These are phyloP conservation scores for Hetaerina titia DNA, from an alignment of 2,888 invertebrate species.

Conservation along the genomic window DNA sequence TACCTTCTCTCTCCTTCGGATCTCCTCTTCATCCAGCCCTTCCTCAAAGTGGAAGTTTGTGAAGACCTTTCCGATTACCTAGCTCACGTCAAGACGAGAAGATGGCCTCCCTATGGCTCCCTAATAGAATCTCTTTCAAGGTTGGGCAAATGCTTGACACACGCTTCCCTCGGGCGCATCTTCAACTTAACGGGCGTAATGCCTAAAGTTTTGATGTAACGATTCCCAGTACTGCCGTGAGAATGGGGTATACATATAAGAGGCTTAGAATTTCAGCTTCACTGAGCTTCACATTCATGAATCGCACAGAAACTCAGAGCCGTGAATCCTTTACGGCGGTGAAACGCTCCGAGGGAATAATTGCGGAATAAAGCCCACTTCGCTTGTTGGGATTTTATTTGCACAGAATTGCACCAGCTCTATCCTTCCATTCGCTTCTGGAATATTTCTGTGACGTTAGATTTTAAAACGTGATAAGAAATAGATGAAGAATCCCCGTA, in stretches of 20 bases:
- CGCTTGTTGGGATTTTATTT: background rate
- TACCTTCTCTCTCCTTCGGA: background rate
- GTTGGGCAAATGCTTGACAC: background rate
- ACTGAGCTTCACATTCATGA: background rate
- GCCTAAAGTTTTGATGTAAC: background rate
- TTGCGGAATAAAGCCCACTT: background rate
- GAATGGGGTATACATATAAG: background rate
- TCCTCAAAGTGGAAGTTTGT: conserved; percentile 8
- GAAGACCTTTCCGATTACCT: background rate
- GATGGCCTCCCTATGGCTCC: background rate
- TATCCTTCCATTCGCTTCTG: conserved; percentile 15
- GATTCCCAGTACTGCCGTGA: background rate
- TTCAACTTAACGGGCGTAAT: background rate
- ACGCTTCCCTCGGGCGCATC: background rate
- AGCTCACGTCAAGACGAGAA: background rate
- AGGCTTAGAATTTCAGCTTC: background rate
- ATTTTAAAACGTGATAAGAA: conserved; percentile 58
- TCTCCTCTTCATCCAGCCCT: background rate
- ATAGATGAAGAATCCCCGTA: background rate
- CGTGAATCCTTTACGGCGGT: background rate
- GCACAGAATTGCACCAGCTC: background rate
- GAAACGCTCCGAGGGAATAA: background rate
- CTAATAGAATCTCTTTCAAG: background rate
- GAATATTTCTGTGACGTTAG: conserved; percentile 45
- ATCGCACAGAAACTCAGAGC: background rate